Conservation (phyloP, 37 sponge, comb jelly and placozoan species). For the Beroe forskalii region DNA sequence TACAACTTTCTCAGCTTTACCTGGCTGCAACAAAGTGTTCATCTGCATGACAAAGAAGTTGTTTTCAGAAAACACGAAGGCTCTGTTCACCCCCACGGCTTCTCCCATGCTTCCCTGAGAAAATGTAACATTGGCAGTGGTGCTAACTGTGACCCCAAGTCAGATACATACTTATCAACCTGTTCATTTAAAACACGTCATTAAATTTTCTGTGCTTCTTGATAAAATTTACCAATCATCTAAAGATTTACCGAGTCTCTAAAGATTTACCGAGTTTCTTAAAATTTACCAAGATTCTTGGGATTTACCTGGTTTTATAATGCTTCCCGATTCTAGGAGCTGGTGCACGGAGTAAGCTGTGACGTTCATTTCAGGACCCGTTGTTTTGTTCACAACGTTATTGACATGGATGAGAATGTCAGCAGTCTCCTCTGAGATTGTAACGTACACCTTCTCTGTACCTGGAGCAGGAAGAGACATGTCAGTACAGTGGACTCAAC, state of each 20-base stretch:
- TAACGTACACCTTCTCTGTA: neutral
- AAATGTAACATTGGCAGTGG: too few species aligned
- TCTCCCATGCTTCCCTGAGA: neutral
- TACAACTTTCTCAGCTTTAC: too few species aligned
- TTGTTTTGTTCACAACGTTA: neutral
- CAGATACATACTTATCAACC: too few species aligned
- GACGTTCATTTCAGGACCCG: slow-evolving; percentile 26
- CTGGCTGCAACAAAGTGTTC: neutral
- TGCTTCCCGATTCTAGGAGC: neutral
- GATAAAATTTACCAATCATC: too few species aligned
- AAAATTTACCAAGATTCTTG: too few species aligned
- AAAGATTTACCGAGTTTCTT: too few species aligned
- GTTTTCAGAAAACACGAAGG: neutral
- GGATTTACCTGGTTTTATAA: neutral
- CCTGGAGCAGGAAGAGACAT: slow-evolving; percentile 1
- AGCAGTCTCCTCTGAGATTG: neutral
- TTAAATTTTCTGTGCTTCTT: too few species aligned
- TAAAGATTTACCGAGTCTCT: too few species aligned
- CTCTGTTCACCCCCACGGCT: neutral
- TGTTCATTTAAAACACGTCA: too few species aligned
- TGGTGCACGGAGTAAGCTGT: neutral
- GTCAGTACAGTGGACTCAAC: too few species aligned
- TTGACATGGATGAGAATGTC: neutral
- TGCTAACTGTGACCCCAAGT: too few species aligned
- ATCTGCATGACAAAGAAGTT: slow-evolving; percentile 19